Conservation (phyloP, 2,888 invertebrate genomes). For the Strigamia maritima region DNA sequence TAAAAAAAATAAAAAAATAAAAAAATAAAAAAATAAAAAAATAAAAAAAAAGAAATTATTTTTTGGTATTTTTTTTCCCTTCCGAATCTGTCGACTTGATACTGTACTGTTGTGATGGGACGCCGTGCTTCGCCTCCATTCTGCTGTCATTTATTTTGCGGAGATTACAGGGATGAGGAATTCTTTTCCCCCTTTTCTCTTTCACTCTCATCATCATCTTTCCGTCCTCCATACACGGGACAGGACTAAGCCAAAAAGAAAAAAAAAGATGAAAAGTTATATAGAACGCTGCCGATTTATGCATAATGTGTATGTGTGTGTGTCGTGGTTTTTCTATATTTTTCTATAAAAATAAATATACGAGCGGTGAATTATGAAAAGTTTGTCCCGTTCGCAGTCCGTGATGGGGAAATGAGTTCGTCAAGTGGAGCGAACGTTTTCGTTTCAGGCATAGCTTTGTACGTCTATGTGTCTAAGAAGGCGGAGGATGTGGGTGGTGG, state of each 20-base stretch:
- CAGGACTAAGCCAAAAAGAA: not conserved
- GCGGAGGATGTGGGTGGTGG: not conserved
- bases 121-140: not conserved
- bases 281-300: constrained; percentile 16
- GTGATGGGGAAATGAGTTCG: constrained; percentile 33
- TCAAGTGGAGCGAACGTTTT: constrained; percentile 36
- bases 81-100: not conserved
- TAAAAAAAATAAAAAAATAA: no score
- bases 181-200: constrained; percentile 1
- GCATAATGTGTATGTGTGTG: not conserved
- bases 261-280: constrained; percentile 21
- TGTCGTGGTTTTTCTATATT: not conserved
- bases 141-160: constrained; percentile 17
- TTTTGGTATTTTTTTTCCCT: no score
- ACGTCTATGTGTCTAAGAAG: constrained; percentile 19
- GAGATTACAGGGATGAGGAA: constrained; percentile 30
- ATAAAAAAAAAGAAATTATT: not conserved
- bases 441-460: constrained; percentile 16
- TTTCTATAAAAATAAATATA: not conserved
- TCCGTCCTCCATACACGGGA: constrained; percentile 15
- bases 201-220: constrained; percentile 24
- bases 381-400: constrained; percentile 26
- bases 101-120: constrained; percentile 16
- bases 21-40: no score
- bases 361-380: constrained; percentile 28